These are phyloP conservation scores for Polyommatus iphigenia DNA, from an alignment of 2,888 invertebrate genomes.

Conservation along the genomic window DNA sequence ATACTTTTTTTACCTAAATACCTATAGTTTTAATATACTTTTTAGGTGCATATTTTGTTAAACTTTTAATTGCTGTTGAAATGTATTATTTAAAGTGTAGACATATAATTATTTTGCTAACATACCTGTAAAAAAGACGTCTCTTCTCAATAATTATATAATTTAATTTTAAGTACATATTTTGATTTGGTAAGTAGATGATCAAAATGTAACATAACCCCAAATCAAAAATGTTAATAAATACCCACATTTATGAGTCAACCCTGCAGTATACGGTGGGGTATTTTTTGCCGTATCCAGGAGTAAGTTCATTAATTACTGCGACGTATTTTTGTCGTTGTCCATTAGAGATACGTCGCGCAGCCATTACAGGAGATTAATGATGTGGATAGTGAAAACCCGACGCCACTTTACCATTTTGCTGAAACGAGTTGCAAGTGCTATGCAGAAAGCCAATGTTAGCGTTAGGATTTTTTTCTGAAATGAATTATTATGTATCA, in stretches of 20 bases:
- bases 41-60: too few species aligned
- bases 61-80: too few species aligned
- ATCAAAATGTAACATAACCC: neutral
- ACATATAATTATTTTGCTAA: too few species aligned
- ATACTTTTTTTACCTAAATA: too few species aligned
- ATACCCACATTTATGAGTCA: conserved; percentile 17
- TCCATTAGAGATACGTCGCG: conserved; percentile 69
- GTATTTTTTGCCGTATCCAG: conserved; percentile 30
- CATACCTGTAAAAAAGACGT: too few species aligned
- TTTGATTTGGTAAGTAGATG: neutral
- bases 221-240: neutral
- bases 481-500: too few species aligned
- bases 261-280: conserved; percentile 12
- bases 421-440: conserved; percentile 32
- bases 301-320: conserved; percentile 62
- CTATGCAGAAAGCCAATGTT: neutral
- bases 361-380: conserved; percentile 63
- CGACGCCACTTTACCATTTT: conserved; percentile 35
- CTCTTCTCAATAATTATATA: too few species aligned
- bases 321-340: conserved; percentile 66
- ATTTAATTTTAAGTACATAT: too few species aligned
- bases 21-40: too few species aligned
- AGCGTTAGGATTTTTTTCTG: neutral
- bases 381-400: conserved; percentile 51
- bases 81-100: too few species aligned